phyloP scores from a whole-genome alignment of 2,797 vertebrate species.

The Liparis tanakae region DNA sequence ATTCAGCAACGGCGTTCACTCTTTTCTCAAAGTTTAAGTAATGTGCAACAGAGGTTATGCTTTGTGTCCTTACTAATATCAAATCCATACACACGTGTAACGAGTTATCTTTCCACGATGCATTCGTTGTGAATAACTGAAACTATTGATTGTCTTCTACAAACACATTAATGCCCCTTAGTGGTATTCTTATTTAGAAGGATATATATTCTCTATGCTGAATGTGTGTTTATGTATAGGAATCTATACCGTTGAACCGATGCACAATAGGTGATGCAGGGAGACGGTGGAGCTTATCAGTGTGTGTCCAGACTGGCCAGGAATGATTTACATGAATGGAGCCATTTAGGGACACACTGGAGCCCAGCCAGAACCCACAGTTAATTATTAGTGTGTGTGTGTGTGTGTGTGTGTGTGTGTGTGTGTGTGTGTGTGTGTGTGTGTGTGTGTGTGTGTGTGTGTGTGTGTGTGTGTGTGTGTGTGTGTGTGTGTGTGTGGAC shows the following conservation, averaged over 20 bases:
- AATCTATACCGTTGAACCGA: constrained; percentile 47
- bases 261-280: constrained; percentile 55
- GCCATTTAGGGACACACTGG: constrained; percentile 75
- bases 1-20: constrained; percentile 36
- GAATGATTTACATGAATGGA: constrained; percentile 75
- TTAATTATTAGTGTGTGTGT: constrained; percentile 72
- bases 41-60: constrained; percentile 7
- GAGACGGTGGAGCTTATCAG: constrained; percentile 69
- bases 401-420: constrained; percentile 17
- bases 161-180: constrained; percentile 2
- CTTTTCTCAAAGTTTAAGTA: constrained; percentile 22
- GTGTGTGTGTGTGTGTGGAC: background rate
- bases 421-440: constrained; percentile 25
- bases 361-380: constrained; percentile 65
- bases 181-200: constrained; percentile 8
- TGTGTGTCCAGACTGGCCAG: constrained; percentile 72
- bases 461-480: no score
- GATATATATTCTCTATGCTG: constrained; percentile 9
- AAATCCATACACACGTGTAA: constrained; percentile 3
- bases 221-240: constrained; percentile 33
- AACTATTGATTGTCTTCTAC: constrained; percentile 12
- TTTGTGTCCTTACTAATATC: constrained; percentile 7
- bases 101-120: constrained; percentile 8
- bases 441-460: no score
- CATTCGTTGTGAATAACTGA: constrained; percentile 7